phyloP scores from a whole-genome alignment of 2,113 vertebrate genomes.

The Grammomys surdaster region DNA sequence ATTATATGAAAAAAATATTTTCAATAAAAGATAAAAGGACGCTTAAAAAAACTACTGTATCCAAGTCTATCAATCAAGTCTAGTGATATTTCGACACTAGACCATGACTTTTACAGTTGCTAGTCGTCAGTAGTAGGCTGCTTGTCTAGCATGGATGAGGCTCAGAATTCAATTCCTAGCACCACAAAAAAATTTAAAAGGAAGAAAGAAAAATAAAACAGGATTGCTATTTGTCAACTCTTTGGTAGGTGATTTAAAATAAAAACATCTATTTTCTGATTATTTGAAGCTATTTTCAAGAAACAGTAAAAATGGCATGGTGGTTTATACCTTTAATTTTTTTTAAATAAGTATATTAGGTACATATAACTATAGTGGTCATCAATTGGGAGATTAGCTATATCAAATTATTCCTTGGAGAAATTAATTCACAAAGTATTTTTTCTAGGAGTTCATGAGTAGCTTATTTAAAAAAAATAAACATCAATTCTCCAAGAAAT shows the following conservation, averaged over 20 bases:
- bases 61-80: not conserved
- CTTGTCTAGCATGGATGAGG: not conserved
- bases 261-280: not conserved
- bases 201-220: not conserved
- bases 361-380: not conserved
- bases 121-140: not conserved
- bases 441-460: not conserved
- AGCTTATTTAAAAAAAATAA: not conserved
- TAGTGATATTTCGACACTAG: not conserved
- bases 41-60: not conserved
- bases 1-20: not conserved
- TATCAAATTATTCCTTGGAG: slow-evolving; percentile 11
- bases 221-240: not conserved
- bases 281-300: no score
- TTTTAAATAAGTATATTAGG: not conserved
- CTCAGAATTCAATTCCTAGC: not conserved
- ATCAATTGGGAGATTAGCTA: slow-evolving; percentile 15
- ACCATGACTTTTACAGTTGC: slow-evolving; percentile 30
- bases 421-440: not conserved
- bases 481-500: not conserved
- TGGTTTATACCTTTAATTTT: not conserved
- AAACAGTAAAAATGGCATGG: no score
- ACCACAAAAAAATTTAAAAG: not conserved
- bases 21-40: not conserved
- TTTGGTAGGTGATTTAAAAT: slow-evolving; percentile 21